A percentile compares a stretch with the other conserved stretches of the same genome.
Evolutionary conservation across 2,113 vertebrate genomes (phyloP).

Genomic region (Otis tarda): DNA sequence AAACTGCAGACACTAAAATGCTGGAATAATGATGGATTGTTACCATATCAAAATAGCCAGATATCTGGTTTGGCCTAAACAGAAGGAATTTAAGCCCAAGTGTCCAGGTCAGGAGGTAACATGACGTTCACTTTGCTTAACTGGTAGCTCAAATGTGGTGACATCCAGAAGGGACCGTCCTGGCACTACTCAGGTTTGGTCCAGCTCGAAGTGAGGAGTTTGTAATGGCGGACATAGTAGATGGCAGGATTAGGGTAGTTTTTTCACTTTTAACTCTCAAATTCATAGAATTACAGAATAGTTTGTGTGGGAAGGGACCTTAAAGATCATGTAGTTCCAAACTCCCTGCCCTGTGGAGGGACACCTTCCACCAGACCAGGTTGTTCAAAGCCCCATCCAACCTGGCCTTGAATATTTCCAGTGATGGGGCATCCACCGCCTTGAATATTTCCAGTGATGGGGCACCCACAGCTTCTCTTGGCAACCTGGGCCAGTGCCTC

Average conservation of each 20-base stretch:
- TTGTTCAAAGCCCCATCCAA: no score
- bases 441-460: no score
- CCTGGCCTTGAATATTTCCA: no score
- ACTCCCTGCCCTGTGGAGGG: no score
- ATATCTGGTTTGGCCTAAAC: background rate
- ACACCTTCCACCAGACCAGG: no score
- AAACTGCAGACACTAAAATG: background rate
- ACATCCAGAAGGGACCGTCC: background rate
- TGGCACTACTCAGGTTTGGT: background rate
- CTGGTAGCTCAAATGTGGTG: background rate
- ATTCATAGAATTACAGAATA: background rate
- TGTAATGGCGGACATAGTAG: rapidly evolving
- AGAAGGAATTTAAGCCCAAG: background rate
- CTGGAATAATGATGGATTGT: background rate
- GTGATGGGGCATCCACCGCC: no score
- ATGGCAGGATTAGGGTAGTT: background rate
- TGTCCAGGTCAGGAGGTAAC: background rate
- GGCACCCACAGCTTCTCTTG: no score
- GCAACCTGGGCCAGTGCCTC: no score
- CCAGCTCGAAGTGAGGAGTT: background rate
- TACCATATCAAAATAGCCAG: background rate
- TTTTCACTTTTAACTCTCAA: background rate
- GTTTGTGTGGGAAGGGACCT: no score
- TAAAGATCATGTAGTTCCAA: no score
- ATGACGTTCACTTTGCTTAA: background rate